These are phyloP conservation scores for Micropterix aruncella DNA, from an alignment of 2,888 invertebrate genomes.

Conservation along the genomic window DNA sequence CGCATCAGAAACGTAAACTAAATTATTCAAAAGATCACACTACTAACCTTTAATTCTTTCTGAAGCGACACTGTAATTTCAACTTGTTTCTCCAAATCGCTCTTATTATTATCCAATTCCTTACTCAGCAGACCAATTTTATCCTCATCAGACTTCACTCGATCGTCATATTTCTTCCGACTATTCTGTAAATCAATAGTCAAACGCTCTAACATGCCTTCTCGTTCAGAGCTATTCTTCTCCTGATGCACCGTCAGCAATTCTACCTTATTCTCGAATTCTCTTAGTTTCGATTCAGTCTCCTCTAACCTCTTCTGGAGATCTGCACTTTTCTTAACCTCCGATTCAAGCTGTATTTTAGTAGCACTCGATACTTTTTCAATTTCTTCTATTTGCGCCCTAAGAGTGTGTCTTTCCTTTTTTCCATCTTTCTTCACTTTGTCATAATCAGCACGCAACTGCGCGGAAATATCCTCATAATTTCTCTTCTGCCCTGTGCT, in stretches of 20 bases:
- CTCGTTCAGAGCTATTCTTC: slow-evolving; percentile 26
- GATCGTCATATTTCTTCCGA: slow-evolving; percentile 24
- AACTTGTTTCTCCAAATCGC: slow-evolving; percentile 27
- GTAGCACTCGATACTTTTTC: slow-evolving; percentile 27
- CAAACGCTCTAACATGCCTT: slow-evolving; percentile 28
- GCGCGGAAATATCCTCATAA: slow-evolving; percentile 33
- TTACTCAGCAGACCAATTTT: slow-evolving; percentile 24
- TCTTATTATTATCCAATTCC: slow-evolving; percentile 27
- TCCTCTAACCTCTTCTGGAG: slow-evolving; percentile 25
- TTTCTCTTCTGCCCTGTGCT: slow-evolving; percentile 35
- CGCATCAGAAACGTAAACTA: not conserved
- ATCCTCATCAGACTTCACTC: slow-evolving; percentile 24
- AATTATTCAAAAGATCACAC: not conserved
- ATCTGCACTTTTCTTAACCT: slow-evolving; percentile 26
- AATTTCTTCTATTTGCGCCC: slow-evolving; percentile 40
- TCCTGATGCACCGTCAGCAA: slow-evolving; percentile 25
- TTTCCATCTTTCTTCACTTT: slow-evolving; percentile 34
- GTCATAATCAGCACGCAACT: slow-evolving; percentile 28
- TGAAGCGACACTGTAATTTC: slow-evolving; percentile 25
- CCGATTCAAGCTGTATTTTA: slow-evolving; percentile 24
- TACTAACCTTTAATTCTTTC: slow-evolving; percentile 28
- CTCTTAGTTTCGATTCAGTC: slow-evolving; percentile 24
- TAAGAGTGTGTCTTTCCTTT: slow-evolving; percentile 34
- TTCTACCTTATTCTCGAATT: slow-evolving; percentile 30
- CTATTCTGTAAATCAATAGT: slow-evolving; percentile 28